Base-by-base conservation (phyloP, 2,797 vertebrate genomes). In the Manis pentadactyla region DNA sequence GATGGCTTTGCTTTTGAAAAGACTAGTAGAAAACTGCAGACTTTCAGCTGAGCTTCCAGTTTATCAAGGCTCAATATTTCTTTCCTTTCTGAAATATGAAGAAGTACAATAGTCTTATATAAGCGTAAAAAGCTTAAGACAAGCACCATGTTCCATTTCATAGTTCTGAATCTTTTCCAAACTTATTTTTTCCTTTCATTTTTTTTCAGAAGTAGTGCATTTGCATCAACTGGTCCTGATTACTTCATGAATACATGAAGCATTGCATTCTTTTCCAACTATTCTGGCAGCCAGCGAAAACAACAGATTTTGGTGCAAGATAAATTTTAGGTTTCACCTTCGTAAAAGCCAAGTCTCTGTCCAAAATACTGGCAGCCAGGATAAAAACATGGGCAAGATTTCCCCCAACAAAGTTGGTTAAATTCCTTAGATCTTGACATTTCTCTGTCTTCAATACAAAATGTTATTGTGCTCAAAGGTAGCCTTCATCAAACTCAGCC, bases 1-100 rank as follows among this genome's bases (percentile, higher is more conserved):
- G 99, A 99, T n/a, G 99, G 99, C 99, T 99, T 99, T 73, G 99
- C 99, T 99, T 99, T 99, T 82, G 99, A 99, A 98, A 99, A 99
- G 66, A 98, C 98, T n/a, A 99, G 98, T 66, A 99, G 98, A 97
- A 99, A 99, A 97, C 98, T 98, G 93, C 99, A 99, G 98, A 99
- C 99, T 99, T 99, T 99, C 1, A 99, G 98, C 97, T 99, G 99
- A 86, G 99, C 99, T 98, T 99, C 99, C 97, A 99, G 98, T 98
- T 99, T 99, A 96, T 99, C 99, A 11, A 99, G 98, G 87, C 98
- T 99, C 97, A 99, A 96, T 39, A 98, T 92, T 96, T 99, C 98
- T 98, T 99, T 99, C 98, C 99, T 98, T 98, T 99, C 98, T 85
- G 98, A 99, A 98, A 98, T 98, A 98, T 99, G 99, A 25, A 98